phyloP scores from a whole-genome alignment of 2,888 invertebrate genomes.

The Caenorhabditis sp. region DNA sequence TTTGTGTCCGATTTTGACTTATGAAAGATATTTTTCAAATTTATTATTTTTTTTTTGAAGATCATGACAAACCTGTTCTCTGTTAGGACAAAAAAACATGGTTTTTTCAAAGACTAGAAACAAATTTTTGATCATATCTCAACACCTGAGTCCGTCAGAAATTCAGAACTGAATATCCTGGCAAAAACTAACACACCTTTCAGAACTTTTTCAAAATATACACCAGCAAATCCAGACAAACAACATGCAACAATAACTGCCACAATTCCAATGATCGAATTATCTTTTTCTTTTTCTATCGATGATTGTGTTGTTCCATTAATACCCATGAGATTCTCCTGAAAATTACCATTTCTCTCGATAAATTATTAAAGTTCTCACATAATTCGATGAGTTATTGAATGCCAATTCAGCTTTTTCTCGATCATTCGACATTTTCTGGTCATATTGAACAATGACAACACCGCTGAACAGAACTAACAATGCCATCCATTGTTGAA shows the following conservation, averaged over 20 bases:
- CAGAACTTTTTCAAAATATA: conserved; percentile 97
- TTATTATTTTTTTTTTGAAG: too few relatives aligned
- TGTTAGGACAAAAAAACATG: too few relatives aligned
- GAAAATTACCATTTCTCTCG: background rate
- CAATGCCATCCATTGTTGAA: conserved; percentile 74
- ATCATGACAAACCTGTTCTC: too few relatives aligned
- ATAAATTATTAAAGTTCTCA: too few relatives aligned
- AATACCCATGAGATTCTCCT: background rate
- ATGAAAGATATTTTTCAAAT: too few relatives aligned
- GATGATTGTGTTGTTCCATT: background rate
- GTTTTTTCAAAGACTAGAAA: too few relatives aligned
- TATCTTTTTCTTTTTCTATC: conserved; percentile 8
- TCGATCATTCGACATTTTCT: conserved; percentile 43
- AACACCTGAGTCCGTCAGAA: too few relatives aligned
- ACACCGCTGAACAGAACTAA: conserved; percentile 73
- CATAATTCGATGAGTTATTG: background rate
- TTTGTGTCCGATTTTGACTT: too few relatives aligned
- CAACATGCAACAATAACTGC: conserved; percentile 75
- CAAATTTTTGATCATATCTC: too few relatives aligned
- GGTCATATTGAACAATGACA: conserved; percentile 72
- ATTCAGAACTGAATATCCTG: too few relatives aligned
- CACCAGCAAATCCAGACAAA: conserved; percentile 94
- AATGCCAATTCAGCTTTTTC: conserved; percentile 4
- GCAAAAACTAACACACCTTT: too few relatives aligned
- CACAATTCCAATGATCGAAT: conserved; percentile 45